Conservation (phyloP, 2,888 invertebrate species). For the Leptopilina myrica region DNA sequence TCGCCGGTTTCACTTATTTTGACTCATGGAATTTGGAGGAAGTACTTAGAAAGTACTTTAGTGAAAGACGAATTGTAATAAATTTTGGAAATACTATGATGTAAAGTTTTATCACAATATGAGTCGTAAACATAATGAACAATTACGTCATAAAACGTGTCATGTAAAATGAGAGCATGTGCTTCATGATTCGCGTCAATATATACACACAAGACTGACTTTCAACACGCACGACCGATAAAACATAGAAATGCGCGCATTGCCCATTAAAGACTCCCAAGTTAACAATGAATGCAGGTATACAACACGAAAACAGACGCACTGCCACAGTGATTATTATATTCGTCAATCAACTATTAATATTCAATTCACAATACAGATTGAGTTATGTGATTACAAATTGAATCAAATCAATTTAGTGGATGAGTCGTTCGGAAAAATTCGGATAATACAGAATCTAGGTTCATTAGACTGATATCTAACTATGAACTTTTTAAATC, state of each 20-base stretch:
- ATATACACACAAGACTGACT: slow-evolving; percentile 6
- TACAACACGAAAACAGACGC: neutral
- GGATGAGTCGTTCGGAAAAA: no score
- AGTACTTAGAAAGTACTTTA: neutral
- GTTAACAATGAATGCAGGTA: neutral
- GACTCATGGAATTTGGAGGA: no score
- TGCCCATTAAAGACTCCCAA: slow-evolving; percentile 8
- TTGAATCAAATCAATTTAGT: no score
- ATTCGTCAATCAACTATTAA: slow-evolving; percentile 13
- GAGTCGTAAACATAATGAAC: slow-evolving; percentile 1
- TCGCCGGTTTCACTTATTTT: no score
- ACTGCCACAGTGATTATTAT: neutral
- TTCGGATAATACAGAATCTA: no score
- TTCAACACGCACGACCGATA: slow-evolving; percentile 3
- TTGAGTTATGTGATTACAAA: no score
- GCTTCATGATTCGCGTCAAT: slow-evolving; percentile 5
- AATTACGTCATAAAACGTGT: slow-evolving; percentile 29
- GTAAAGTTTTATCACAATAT: neutral
- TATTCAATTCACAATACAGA: no score
- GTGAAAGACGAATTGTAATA: neutral
- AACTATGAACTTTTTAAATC: no score
- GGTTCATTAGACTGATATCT: no score
- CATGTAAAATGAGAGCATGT: slow-evolving; percentile 17
- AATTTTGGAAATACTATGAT: neutral
- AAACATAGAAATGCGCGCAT: slow-evolving; percentile 4